A percentile compares a stretch with the other conserved stretches of the same genome.
Evolutionary conservation across 2,888 invertebrate genomes (phyloP).

Genomic region (Agapostemon virescens): DNA sequence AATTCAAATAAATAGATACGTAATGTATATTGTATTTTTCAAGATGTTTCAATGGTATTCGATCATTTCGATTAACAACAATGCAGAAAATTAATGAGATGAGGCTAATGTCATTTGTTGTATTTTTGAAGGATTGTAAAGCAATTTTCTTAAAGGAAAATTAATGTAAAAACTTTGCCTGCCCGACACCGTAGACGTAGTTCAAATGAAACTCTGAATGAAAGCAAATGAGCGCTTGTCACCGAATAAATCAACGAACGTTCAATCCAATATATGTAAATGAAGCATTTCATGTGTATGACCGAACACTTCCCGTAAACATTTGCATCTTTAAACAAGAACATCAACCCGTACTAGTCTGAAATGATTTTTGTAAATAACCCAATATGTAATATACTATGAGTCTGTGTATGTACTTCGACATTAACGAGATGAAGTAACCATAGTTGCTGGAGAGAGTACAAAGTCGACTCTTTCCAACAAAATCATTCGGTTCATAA

Average conservation of each 20-base stretch:
- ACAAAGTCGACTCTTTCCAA: not conserved
- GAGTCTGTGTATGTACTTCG: not conserved
- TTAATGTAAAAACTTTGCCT: slow-evolving; percentile 40
- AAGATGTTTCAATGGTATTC: not conserved
- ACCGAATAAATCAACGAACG: not conserved
- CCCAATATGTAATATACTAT: not conserved
- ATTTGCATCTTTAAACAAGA: not conserved
- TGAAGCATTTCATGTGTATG: slow-evolving; percentile 10
- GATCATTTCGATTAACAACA: not conserved
- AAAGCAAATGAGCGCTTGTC: slow-evolving; percentile 1
- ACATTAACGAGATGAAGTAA: not conserved
- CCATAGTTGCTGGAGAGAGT: not conserved
- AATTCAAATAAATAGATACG: not conserved
- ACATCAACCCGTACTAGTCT: slow-evolving; percentile 7
- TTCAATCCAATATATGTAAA: slow-evolving; percentile 17
- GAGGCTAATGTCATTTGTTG: slow-evolving; percentile 9
- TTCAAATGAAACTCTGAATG: slow-evolving; percentile 16
- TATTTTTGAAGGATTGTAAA: slow-evolving; percentile 12
- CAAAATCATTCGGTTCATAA: not conserved
- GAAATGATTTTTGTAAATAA: slow-evolving; percentile 21
- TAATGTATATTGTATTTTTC: not conserved
- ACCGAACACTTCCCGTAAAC: slow-evolving; percentile 21
- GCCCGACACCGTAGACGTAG: slow-evolving; percentile 35
- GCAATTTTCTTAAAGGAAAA: slow-evolving; percentile 32
- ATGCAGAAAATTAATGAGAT: not conserved